Evolutionary conservation across 2,888 invertebrate genomes (phyloP), one percentile per base, ranked within the genome.

Genomic region (Fragum fragum): DNA sequence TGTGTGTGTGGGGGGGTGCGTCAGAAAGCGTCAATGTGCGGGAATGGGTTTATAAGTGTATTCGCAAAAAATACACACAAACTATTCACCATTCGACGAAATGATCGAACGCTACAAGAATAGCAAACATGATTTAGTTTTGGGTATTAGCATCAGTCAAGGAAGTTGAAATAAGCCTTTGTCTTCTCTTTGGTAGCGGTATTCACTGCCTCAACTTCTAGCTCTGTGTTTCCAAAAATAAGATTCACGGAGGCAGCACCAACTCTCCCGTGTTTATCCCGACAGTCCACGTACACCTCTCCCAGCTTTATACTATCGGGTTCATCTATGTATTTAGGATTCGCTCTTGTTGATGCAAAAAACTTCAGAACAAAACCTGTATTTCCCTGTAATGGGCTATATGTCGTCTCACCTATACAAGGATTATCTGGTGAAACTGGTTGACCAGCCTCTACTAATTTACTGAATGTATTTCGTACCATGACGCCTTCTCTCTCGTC

Each of bases 201-300:
- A 32, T 76, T 55, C 5, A 73, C 72, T 9, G 84, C 87, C n/a
- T 55, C 53, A 0, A 82, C 81, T 36, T 81, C 71, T 0, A 87
- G 53, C 55, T 87, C 87, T 0, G 87, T 87, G 21, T 75, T 76
- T 23, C 87, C 84, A 69, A 87, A 87, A 9, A 76, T 69, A 32
- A 86, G 63, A 21, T 39, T 52, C 14, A 86, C 80, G 7, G 32
- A 28, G 0, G 83, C 81, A 5, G 55, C n/a, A 3, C 76, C 57
- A n/a, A 73, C 52, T 14, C 57, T 61, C 11, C 86, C 86, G 18
- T 36, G 18, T 39, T 55, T 52, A 29, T 78, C 78, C 28, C 29
- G 29, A 70, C 84, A 81, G 52, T 74, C 63, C 7, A 85, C 79
- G 32, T 7, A 6, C 0, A 81, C 68, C n/a, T 79, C 69, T 0